Evolutionary conservation across 2,113 vertebrate species (phyloP).

Genomic region (Arizona elegans): DNA sequence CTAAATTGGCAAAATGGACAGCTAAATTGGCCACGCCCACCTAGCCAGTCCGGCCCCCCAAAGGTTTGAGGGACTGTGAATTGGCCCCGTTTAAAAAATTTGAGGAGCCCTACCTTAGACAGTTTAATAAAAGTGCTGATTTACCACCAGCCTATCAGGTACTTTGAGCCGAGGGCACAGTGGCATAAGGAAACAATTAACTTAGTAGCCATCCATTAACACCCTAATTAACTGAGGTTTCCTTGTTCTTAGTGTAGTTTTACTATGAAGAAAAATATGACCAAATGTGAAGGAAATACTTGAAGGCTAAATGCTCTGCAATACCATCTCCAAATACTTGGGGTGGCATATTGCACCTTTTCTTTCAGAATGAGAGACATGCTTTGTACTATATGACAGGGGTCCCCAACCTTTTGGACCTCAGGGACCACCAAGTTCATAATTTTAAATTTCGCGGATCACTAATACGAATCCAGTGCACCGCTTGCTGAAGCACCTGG

Average conservation of each 20-base stretch:
- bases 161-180: not conserved
- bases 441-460: too few relatives aligned
- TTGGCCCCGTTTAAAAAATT: too few relatives aligned
- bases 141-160: not conserved
- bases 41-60: too few relatives aligned
- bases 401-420: too few relatives aligned
- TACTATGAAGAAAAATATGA: not conserved
- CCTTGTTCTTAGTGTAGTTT: not conserved
- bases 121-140: not conserved
- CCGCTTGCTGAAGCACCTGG: too few relatives aligned
- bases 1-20: too few relatives aligned
- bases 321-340: not conserved
- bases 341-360: not conserved
- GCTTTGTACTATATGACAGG: not conserved
- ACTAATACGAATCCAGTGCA: too few relatives aligned
- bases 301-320: not conserved
- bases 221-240: not conserved
- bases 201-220: not conserved
- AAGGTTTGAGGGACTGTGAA: too few relatives aligned
- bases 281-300: not conserved
- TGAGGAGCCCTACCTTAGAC: not conserved
- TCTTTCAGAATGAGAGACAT: not conserved
- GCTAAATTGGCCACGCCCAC: too few relatives aligned
- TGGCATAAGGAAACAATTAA: not conserved
- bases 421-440: too few relatives aligned